Conservation (phyloP, 2,113 vertebrate species). For the Amphiprion ocellaris region DNA sequence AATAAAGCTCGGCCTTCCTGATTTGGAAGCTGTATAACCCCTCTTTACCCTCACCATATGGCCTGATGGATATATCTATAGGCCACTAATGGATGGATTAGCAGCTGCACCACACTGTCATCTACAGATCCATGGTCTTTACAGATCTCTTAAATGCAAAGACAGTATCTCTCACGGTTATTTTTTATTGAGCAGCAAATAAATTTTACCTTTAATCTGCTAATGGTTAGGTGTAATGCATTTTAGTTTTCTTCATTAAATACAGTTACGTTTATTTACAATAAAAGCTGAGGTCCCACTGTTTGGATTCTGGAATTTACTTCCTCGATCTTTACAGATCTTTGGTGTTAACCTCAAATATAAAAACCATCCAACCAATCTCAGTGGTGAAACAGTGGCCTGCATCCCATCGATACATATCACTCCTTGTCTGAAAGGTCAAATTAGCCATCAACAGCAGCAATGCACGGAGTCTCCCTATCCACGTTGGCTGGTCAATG, state of each 20-base stretch:
- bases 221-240: neutral
- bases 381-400: neutral
- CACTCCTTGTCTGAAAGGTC: constrained; percentile 19
- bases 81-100: constrained; percentile 52
- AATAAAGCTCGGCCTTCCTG: constrained; percentile 18
- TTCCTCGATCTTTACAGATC: neutral
- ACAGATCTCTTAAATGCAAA: neutral
- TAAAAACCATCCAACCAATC: neutral
- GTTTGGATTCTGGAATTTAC: neutral
- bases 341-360: constrained; percentile 1
- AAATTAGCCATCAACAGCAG: neutral
- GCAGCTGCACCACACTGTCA: neutral
- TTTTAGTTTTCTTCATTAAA: neutral
- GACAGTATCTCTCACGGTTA: too few species aligned
- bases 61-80: constrained; percentile 31
- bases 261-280: neutral
- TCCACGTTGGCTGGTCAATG: constrained; percentile 31
- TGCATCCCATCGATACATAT: neutral
- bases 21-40: constrained; percentile 18
- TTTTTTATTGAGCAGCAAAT: neutral
- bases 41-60: constrained; percentile 55
- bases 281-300: neutral
- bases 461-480: constrained; percentile 25
- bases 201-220: too few species aligned
- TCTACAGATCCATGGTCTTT: neutral